Percentiles rank a stretch among this genome's conserved stretches.
Evolutionary conservation across 2,797 vertebrate species (phyloP).

Genomic region (Setipinna tenuifilis): DNA sequence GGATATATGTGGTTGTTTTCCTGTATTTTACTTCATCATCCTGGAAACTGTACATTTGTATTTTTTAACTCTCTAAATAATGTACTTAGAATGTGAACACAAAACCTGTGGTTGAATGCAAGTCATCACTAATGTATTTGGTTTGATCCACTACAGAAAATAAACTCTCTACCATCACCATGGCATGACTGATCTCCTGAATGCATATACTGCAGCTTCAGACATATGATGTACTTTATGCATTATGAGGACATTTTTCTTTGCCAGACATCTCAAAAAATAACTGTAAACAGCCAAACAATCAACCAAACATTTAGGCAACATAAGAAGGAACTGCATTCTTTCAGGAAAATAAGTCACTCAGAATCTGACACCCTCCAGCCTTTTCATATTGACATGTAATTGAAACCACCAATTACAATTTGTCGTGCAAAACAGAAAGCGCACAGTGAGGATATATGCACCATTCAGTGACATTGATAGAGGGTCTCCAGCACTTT

Average conservation of each 20-base stretch:
- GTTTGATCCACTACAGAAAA: not conserved
- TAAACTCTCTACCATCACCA: not conserved
- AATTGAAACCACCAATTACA: not conserved
- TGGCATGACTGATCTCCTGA: not conserved
- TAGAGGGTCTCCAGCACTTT: not conserved
- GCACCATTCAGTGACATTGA: not conserved
- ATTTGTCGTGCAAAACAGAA: constrained; percentile 3
- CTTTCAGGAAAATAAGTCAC: not conserved
- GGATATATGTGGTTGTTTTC: not conserved
- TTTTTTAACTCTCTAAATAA: not conserved
- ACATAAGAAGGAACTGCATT: not conserved
- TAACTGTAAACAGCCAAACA: not conserved
- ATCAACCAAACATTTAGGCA: not conserved
- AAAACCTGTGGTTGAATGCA: not conserved
- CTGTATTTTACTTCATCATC: not conserved
- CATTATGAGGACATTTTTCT: not conserved
- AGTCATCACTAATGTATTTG: not conserved
- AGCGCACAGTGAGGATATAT: constrained; percentile 12
- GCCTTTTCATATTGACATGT: not conserved
- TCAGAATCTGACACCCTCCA: not conserved
- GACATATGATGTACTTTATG: not conserved
- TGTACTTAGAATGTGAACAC: not conserved
- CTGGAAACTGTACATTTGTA: not conserved
- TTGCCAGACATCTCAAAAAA: not conserved
- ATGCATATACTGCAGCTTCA: not conserved